Evolutionary conservation across 2,797 vertebrate genomes (phyloP).

Genomic region (Coranthus polyacanthus): DNA sequence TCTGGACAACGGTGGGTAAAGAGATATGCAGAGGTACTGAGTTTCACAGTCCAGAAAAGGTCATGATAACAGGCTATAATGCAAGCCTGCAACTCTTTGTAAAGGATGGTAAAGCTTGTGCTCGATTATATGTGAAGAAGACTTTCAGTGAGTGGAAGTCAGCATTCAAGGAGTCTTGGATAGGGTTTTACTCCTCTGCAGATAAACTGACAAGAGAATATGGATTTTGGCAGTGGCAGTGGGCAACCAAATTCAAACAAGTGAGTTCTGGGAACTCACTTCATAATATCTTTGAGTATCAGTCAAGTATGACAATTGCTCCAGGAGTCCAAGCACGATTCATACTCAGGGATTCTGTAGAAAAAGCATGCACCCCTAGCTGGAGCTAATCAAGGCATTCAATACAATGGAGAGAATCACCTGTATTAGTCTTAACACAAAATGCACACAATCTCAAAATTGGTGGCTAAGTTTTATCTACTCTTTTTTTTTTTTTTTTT

Average conservation of each 20-base stretch:
- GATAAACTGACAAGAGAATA: slow-evolving; percentile 30
- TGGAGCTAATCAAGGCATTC: slow-evolving; percentile 33
- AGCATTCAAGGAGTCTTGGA: slow-evolving; percentile 51
- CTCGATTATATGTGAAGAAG: slow-evolving; percentile 49
- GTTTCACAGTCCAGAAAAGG: slow-evolving; percentile 29
- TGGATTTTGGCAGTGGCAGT: slow-evolving; percentile 68
- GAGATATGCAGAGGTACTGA: slow-evolving; percentile 54
- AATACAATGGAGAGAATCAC: background rate
- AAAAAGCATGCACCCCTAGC: slow-evolving; percentile 31
- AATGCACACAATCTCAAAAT: too few species aligned
- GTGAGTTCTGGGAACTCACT: accelerated
- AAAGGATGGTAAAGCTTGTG: slow-evolving; percentile 64
- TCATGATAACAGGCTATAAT: slow-evolving; percentile 22
- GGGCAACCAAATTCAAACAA: slow-evolving; percentile 55
- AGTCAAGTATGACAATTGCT: slow-evolving; percentile 52
- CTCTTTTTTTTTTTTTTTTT: too few species aligned
- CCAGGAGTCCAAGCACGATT: slow-evolving; percentile 66
- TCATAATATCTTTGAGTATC: slow-evolving; percentile 53
- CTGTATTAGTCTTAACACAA: too few species aligned
- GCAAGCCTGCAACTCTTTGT: slow-evolving; percentile 58
- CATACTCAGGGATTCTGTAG: slow-evolving; percentile 16
- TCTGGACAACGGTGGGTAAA: slow-evolving; percentile 38
- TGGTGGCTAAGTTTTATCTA: too few species aligned
- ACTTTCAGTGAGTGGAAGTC: slow-evolving; percentile 45
- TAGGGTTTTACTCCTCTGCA: slow-evolving; percentile 63